phyloP scores from a whole-genome alignment of 2,113 vertebrate genomes.

The Setophaga kirtlandii region DNA sequence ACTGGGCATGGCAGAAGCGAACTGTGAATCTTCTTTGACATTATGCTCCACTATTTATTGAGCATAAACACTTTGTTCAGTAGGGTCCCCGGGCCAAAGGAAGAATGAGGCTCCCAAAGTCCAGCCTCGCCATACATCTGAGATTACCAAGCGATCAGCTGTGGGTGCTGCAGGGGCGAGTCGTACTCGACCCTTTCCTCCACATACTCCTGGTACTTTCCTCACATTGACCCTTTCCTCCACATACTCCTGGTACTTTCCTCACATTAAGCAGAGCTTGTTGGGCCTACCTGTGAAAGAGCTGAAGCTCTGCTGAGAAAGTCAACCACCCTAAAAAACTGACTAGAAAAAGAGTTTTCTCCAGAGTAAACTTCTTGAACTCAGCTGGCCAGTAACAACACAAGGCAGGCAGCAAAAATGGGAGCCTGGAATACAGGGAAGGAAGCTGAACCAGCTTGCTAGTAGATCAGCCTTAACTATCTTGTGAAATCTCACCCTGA shows the following conservation, averaged over 20 bases:
- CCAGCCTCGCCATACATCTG: neutral
- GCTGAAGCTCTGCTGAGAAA: neutral
- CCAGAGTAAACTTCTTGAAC: neutral
- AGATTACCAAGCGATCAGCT: neutral
- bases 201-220: neutral
- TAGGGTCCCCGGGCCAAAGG: fast-evolving
- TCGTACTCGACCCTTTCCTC: neutral
- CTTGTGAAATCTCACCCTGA: neutral
- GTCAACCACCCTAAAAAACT: neutral
- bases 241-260: neutral
- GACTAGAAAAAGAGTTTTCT: neutral
- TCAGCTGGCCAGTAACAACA: fast-evolving
- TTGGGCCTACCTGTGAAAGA: neutral
- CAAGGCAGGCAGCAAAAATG: neutral
- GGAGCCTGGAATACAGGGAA: neutral
- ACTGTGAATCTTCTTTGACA: neutral
- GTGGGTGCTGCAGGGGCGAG: fast-evolving
- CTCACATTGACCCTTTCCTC: neutral
- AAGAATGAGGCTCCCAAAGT: neutral
- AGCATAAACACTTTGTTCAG: neutral
- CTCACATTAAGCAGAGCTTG: neutral
- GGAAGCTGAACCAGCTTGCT: neutral
- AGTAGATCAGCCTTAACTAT: neutral
- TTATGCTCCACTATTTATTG: fast-evolving
- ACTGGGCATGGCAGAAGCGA: neutral